Conservation (phyloP, 1,140 invertebrate species). For the Idris sp. region DNA sequence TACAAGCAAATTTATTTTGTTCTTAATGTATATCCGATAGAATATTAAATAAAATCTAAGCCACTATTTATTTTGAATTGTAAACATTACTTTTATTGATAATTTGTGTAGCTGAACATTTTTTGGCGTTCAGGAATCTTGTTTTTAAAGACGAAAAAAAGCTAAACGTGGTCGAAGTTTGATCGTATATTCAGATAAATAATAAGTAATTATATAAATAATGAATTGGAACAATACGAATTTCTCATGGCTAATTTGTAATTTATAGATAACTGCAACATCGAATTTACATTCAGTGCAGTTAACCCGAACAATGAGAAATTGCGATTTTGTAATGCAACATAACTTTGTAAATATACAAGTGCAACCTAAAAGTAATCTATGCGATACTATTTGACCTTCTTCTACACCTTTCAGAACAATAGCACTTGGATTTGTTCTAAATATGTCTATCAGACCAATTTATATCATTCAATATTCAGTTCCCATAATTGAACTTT, state of each 20-base stretch:
- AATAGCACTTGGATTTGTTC: not conserved
- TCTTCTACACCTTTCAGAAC: not conserved
- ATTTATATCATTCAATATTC: not conserved
- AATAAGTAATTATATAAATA: conserved; percentile 37
- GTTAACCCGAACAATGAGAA: conserved; percentile 17
- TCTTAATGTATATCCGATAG: too few relatives aligned
- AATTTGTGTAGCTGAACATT: too few relatives aligned
- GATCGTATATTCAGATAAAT: conserved; percentile 3
- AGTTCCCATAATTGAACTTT: too few relatives aligned
- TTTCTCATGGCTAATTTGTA: conserved; percentile 33
- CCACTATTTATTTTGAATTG: too few relatives aligned
- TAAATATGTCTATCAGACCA: not conserved
- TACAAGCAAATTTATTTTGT: too few relatives aligned
- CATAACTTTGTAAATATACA: conserved; percentile 21
- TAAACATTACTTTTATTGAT: too few relatives aligned
- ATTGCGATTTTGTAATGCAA: conserved; percentile 26
- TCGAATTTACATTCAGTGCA: conserved; percentile 15
- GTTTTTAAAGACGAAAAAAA: too few relatives aligned
- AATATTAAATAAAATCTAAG: too few relatives aligned
- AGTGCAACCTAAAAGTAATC: conserved; percentile 10
- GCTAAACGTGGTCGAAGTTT: too few relatives aligned
- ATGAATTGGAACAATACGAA: conserved; percentile 27
- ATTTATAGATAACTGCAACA: not conserved
- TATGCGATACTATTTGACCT: conserved; percentile 8
- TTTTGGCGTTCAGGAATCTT: too few relatives aligned